Base-by-base conservation (phyloP, 2,113 vertebrate species). In the Apus apus region DNA sequence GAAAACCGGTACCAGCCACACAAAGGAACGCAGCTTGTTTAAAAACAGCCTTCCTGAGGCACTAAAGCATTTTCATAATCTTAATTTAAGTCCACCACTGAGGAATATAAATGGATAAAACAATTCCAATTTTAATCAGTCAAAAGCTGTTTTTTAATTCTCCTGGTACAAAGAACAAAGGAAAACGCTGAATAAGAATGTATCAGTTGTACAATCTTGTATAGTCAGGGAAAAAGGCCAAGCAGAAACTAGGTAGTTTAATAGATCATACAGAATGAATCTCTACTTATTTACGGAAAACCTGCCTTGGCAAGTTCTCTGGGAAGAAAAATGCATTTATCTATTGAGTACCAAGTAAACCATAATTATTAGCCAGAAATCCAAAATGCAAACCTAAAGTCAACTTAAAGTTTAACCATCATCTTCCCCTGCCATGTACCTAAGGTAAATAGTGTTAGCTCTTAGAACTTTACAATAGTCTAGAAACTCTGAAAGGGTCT, bases 211-310 rank as follows among this genome's bases (percentile, higher is more conserved):
- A 82, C 48, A 85, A 88, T 73, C 85, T 89, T 57, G 58, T 10
- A 81, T 90, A 88, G 7, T 3, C 25, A 76, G 27, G 61, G 43
- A 65, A 84, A 87, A 89, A 81, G 16, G 56, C 36, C 51, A 94
- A 94, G 56, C 13, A 62, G 38, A 64, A 95, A 91, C 56, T 32
- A 74, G 81, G 34, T 10, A 76, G 26, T 81, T 96, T 54, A 91
- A 83, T 2, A 88, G 46, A 57, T 66, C 8, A 40, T 10, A 32
- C 21, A 77, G 50, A 88, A 61, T 40, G 50, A 83, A 34, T 64
- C 57, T 81, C 53, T 83, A 6, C 12, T 72, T 71, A 89, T 91
- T 81, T 89, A 94, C 13, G 88, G 48, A 78, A 96, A 96, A 89
- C 13, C n/a, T 87, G 61, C 25, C 53, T 76, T 90, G 65, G 68